Evolutionary conservation across 2,113 vertebrate species (phyloP), one percentile per base, ranked within the genome.

Genomic region (Menura novaehollandiae): DNA sequence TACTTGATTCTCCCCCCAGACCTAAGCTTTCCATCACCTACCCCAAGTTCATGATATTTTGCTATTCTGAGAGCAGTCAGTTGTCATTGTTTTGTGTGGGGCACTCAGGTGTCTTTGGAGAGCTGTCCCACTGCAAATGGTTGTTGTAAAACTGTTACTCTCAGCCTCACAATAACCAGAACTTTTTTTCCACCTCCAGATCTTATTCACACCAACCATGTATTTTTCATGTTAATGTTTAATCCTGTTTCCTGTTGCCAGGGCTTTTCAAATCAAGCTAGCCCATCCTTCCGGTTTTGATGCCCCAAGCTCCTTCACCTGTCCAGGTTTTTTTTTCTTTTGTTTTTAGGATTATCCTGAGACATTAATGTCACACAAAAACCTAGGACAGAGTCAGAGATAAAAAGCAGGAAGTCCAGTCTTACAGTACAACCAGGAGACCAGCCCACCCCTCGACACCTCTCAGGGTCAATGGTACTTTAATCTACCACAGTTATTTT

Each of bases 391-490:
- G 30, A 87, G 30, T 32, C 32, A 56, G 60, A 93, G 44, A 44
- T 11, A 84, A 84, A 86, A 94, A 33, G 73, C 78, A 89, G 23
- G 15, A 81, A 78, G 86, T 79, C 66, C 93, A 84, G 60, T 93
- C 73, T 93, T 55, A 43, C 22, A 60, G 44, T 56, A 53, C 4
- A 96, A 85, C 46, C 51, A n/a, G 0, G 1, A 85, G 41, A 87
- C 27, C 66, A 91, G 55, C 53, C 85, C 76, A 82, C n/a, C 76
- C 92, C 88, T 91, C 58, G 2, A 91, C 83, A 95, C 83, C 46
- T 91, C 80, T 72, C 80, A 60, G 86, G 92, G 93, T 96, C 88
- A 97, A 96, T n/a, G 46, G 69, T 80, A 91, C 92, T 95, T 94
- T 93, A 92, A 96, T 92, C 86, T 71, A 87, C 64, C 83, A 85